Conservation (phyloP, 1,140 invertebrate species). For the Saccostrea cuccullata region DNA sequence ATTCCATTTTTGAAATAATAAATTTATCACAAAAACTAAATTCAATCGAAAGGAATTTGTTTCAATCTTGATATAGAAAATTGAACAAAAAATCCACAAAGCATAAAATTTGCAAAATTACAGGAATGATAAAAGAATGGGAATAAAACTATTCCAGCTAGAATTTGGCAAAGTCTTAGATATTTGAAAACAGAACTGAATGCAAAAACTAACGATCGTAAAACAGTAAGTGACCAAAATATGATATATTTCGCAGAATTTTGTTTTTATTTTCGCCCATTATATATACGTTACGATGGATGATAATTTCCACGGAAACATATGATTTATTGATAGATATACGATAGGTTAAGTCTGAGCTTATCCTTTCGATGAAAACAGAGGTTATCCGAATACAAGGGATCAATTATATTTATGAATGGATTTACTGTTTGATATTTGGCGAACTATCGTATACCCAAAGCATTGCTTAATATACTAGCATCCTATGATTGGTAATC, state of each 20-base stretch:
- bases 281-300: neutral
- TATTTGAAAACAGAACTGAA: no score
- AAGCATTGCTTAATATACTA: neutral
- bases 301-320: neutral
- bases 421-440: conserved; percentile 2
- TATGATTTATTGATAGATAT: conserved; percentile 3
- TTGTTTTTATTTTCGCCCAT: neutral
- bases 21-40: no score
- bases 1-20: no score
- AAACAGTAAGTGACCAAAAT: conserved; percentile 1
- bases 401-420: neutral
- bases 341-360: neutral
- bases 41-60: no score
- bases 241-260: neutral
- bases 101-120: no score
- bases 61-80: no score
- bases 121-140: no score
- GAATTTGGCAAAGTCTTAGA: no score
- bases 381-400: conserved; percentile 5
- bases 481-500: neutral
- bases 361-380: neutral
- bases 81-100: no score
- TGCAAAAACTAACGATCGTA: neutral
- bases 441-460: neutral
- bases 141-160: no score